A percentile compares a stretch with the other conserved stretches of the same genome.
Conservation (phyloP, 2,113 vertebrate genomes). For the Mus musculus region GRCm39 chr5:35592501-35593000, state of each 20-base stretch:
- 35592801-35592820: not conserved
- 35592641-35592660: not conserved
- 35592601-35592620: accelerated
- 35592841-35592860: not conserved
- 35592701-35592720: not conserved
- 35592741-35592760: not conserved
- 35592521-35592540: not conserved
- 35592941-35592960: not conserved
- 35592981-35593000: not conserved
- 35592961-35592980: not conserved
- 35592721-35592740: accelerated
- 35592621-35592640: not conserved
- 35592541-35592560: not conserved
- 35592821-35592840: not conserved
- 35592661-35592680: not conserved
- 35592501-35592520: not conserved
- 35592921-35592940: not conserved
- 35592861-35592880: not conserved
- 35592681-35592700: accelerated
- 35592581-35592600: not conserved
- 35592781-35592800: not conserved
- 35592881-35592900: not conserved
- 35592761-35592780: not conserved
- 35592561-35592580: too few relatives aligned
- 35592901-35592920: not conserved